phyloP scores from a whole-genome alignment of 2,113 vertebrate species.

The Pseudois nayaur region DNA sequence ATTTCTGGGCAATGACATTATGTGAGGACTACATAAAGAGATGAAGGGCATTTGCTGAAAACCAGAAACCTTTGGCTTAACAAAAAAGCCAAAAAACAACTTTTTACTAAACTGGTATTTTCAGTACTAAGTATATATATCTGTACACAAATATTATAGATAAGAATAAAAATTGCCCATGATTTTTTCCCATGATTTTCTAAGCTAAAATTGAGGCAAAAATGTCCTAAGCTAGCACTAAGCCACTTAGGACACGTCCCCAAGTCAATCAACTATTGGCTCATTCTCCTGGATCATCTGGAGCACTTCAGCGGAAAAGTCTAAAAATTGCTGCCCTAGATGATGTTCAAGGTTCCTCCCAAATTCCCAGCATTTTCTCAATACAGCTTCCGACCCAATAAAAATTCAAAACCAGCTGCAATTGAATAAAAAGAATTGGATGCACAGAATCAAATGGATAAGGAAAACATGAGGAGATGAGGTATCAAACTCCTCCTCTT shows the following conservation, averaged over 20 bases:
- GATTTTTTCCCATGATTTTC: not conserved
- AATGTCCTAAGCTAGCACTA: not conserved
- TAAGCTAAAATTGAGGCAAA: conserved; percentile 25
- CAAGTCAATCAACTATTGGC: not conserved
- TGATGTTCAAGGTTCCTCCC: not conserved
- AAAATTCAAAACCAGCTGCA: conserved; percentile 16
- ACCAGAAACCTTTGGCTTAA: conserved; percentile 27
- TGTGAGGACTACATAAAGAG: not conserved
- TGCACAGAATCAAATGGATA: not conserved
- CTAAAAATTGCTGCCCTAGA: not conserved
- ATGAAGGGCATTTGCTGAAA: not conserved
- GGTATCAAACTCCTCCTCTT: not conserved
- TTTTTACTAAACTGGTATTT: conserved; percentile 12
- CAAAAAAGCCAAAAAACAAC: not conserved
- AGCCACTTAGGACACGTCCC: not conserved
- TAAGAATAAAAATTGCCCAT: not conserved
- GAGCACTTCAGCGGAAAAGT: not conserved
- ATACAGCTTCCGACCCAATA: not conserved
- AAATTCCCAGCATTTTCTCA: conserved; percentile 20
- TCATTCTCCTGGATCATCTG: not conserved
- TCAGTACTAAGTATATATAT: not conserved
- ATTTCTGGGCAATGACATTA: conserved; percentile 12
- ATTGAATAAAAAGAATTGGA: not conserved
- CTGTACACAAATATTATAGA: not conserved
- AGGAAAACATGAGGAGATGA: not conserved